Percentiles rank a stretch among this genome's conserved stretches.
Conservation (phyloP, 2,797 vertebrate species). For the Pitangus sulphuratus region DNA sequence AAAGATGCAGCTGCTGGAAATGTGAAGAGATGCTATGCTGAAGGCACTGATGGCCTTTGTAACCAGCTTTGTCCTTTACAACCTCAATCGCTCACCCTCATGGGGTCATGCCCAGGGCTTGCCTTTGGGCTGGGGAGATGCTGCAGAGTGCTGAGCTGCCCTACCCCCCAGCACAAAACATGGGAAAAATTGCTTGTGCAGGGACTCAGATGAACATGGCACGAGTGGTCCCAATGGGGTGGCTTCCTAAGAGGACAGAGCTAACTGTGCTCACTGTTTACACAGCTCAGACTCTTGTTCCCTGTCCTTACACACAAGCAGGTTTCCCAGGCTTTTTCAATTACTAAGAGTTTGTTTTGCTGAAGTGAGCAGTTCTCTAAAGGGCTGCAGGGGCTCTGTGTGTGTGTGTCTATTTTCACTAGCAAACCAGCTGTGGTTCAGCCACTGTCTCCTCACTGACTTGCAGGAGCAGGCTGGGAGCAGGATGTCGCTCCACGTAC, state of each 20-base stretch:
- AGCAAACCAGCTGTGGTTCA: background rate
- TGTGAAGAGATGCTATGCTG: background rate
- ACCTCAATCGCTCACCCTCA: accelerated
- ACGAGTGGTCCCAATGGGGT: accelerated
- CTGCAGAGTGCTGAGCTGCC: background rate
- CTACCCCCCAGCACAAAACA: background rate
- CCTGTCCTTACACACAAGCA: background rate
- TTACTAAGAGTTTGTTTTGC: background rate
- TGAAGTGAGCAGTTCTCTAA: background rate
- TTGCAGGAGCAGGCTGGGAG: background rate
- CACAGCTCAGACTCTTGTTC: accelerated
- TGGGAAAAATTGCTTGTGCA: accelerated
- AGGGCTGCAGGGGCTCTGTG: background rate
- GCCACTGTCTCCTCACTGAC: background rate
- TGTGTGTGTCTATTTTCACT: background rate
- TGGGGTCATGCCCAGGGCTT: background rate
- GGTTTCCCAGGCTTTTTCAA: background rate
- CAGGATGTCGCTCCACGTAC: background rate
- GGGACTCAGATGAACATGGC: background rate
- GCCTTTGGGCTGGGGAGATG: background rate
- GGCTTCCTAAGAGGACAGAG: background rate
- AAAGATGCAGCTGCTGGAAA: background rate
- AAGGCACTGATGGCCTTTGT: background rate
- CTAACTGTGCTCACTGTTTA: background rate
- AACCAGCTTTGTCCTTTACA: background rate